These are phyloP conservation scores for Pachyramphus minor DNA, from an alignment of 2,113 vertebrate species.

Conservation along the genomic window DNA sequence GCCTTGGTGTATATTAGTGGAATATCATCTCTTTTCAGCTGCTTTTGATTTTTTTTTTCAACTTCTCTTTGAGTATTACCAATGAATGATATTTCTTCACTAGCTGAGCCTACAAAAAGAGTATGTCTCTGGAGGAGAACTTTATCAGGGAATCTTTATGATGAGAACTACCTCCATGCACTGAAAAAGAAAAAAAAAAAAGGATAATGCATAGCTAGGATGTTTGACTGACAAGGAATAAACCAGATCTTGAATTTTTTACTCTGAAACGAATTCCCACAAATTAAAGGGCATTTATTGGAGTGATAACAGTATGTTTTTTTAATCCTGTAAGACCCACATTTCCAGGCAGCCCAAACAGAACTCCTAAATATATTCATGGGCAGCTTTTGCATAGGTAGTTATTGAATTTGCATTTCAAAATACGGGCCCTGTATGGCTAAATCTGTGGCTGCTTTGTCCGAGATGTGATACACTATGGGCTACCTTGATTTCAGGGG, in stretches of 20 bases:
- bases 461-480: neutral
- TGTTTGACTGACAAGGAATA: slow-evolving; percentile 43
- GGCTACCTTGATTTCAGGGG: neutral
- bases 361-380: neutral
- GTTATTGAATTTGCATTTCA: slow-evolving; percentile 36
- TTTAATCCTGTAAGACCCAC: neutral
- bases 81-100: slow-evolving; percentile 47
- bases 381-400: slow-evolving; percentile 29
- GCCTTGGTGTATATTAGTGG: slow-evolving; percentile 39
- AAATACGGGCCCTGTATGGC: neutral
- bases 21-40: slow-evolving; percentile 33
- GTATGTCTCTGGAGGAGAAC: slow-evolving; percentile 40
- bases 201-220: neutral
- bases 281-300: slow-evolving; percentile 9
- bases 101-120: slow-evolving; percentile 29
- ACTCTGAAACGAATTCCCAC: neutral
- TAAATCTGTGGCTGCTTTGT: neutral
- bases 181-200: neutral
- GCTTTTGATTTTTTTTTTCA: slow-evolving; percentile 4
- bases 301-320: neutral
- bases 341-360: neutral
- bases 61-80: slow-evolving; percentile 41
- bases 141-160: slow-evolving; percentile 48
- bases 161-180: slow-evolving; percentile 11
- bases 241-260: slow-evolving; percentile 29